Conservation (phyloP, 2,113 vertebrate species). For the Pyrgilauda ruficollis region DNA sequence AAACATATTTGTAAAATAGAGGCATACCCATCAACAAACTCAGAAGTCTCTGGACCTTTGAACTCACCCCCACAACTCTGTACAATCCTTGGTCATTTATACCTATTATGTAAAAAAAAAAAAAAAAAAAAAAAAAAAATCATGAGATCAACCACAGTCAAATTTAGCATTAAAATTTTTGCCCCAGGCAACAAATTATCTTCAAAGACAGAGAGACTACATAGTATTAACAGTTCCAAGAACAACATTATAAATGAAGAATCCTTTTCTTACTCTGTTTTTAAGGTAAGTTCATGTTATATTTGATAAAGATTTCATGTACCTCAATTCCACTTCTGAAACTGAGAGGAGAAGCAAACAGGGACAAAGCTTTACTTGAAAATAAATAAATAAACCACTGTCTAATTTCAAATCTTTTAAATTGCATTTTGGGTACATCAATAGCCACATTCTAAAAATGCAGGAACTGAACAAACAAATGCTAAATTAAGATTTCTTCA, state of each 20-base stretch:
- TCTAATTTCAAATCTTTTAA: background rate
- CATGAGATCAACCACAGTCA: background rate
- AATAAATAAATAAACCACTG: background rate
- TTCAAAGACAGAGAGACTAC: background rate
- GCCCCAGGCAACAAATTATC: background rate
- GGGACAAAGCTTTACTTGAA: background rate
- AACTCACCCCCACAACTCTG: conserved; percentile 96
- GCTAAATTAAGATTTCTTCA: background rate
- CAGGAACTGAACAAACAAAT: background rate
- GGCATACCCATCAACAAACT: conserved; percentile 92
- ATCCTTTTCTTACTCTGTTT: background rate
- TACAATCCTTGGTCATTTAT: conserved; percentile 98
- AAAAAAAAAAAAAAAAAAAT: background rate
- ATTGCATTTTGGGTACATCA: background rate
- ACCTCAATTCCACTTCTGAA: background rate
- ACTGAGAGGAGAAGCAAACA: background rate
- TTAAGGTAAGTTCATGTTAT: background rate
- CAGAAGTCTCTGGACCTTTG: conserved; percentile 97
- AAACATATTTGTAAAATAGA: conserved; percentile 74
- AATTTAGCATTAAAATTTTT: background rate
- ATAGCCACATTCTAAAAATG: background rate
- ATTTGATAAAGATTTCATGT: background rate
- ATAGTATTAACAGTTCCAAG: background rate
- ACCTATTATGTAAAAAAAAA: conserved; percentile 70
- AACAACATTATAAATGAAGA: conserved; percentile 9